Base-by-base conservation (phyloP, 2,113 vertebrate genomes). In the Pomatostomus ruficeps region DNA sequence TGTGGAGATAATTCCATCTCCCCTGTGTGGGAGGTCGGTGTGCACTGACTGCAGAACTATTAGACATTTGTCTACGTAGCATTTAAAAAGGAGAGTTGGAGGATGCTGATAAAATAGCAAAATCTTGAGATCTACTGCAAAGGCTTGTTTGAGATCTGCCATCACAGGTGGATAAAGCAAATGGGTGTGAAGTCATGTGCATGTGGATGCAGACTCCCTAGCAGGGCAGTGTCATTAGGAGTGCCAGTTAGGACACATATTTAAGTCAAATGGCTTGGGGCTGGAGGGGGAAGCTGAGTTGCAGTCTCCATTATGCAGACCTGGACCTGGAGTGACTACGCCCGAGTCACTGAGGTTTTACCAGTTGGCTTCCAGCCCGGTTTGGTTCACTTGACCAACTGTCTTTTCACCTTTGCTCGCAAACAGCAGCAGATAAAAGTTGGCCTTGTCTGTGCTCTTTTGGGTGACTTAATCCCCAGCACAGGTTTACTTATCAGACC, bases 361-460 rank as follows among this genome's bases (percentile, higher is more conserved):
- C 77, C 57, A 33, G 46, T 5, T 80, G 94, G 88, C 67, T 92
- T 76, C 45, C 82, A 66, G 92, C 75, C 85, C 67, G 5, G 16
- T 58, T 88, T 58, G 75, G 38, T 80, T 90, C 35, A 17, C 77
- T 95, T 63, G 75, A 76, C 86, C 90, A 76, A 45, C 81, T 87
- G 21, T 82, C 88, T 88, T 73, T 93, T 87, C 85, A 94, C 97
- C 89, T 94, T 91, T 91, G 87, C 81, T 94, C 42, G 0, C 93
- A 96, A 97, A 96, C 78, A 90, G 84, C 91, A 91, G 95, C 87
- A 94, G 96, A 96, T 95, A 96, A 97, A 90, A 66, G 46, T 18
- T 82, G 85, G 67, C 91, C 85, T 95, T 94, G 91, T 93, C 87
- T 96, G 85, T 78, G 75, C 79, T 88, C 70, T 58, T 83, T 65